A percentile compares a stretch with the other conserved stretches of the same genome.
Evolutionary conservation across 2,113 vertebrate genomes (phyloP).

Genomic region (Paracanthobrama guichenoti): DNA sequence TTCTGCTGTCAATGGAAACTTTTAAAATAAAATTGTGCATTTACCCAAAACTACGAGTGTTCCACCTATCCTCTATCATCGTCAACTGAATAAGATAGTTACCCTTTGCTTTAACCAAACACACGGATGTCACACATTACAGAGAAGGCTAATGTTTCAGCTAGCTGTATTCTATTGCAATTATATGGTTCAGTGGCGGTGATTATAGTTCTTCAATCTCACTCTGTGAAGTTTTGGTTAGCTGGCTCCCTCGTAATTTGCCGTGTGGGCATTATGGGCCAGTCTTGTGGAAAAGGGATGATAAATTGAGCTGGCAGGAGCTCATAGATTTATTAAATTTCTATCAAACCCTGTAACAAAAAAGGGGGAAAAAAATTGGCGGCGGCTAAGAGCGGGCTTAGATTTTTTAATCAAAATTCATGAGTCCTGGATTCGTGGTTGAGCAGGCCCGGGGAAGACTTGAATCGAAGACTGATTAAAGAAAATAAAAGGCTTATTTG

Average conservation of each 20-base stretch:
- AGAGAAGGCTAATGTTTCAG: slow-evolving; percentile 95
- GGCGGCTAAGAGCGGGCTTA: slow-evolving; percentile 85
- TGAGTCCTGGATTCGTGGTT: slow-evolving; percentile 85
- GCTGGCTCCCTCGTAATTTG: slow-evolving; percentile 91
- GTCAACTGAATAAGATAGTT: slow-evolving; percentile 50
- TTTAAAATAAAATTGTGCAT: background rate
- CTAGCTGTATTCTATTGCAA: slow-evolving; percentile 94
- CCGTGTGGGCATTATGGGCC: slow-evolving; percentile 89
- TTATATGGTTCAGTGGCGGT: slow-evolving; percentile 99
- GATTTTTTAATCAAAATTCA: slow-evolving; percentile 92
- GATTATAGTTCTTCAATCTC: slow-evolving; percentile 97
- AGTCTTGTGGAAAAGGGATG: slow-evolving; percentile 93
- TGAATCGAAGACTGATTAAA: slow-evolving; percentile 94
- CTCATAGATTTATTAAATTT: slow-evolving; percentile 99
- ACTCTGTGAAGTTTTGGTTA: slow-evolving; percentile 90
- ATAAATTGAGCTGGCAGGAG: slow-evolving; percentile 95
- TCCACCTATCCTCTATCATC: slow-evolving; percentile 40
- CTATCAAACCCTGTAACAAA: slow-evolving; percentile 92
- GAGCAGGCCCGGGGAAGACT: slow-evolving; percentile 84
- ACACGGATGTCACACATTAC: slow-evolving; percentile 89
- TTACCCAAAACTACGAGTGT: slow-evolving; percentile 7
- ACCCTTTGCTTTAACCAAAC: slow-evolving; percentile 65
- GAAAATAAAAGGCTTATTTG: slow-evolving; percentile 97
- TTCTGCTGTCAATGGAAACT: background rate
- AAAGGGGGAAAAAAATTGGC: slow-evolving; percentile 80